Evolutionary conservation across 2,888 invertebrate genomes (phyloP).

Genomic region (Rotaria sp.): DNA sequence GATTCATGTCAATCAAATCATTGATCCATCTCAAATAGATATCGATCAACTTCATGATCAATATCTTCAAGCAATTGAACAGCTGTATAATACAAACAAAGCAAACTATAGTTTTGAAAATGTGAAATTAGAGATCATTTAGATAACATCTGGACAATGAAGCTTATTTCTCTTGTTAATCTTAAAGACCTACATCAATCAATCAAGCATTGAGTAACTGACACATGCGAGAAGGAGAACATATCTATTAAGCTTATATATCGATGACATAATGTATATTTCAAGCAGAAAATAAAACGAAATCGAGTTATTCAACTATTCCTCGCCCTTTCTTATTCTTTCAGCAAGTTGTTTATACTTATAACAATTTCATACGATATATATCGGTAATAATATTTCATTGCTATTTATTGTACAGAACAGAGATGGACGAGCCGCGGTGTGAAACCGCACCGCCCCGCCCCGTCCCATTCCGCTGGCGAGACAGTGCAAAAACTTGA

Average conservation of each 20-base stretch:
- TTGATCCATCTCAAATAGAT: neutral
- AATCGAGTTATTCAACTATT: neutral
- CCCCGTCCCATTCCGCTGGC: no score
- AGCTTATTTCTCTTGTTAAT: neutral
- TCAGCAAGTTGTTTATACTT: neutral
- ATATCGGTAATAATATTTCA: neutral
- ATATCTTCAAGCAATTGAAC: neutral
- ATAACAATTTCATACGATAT: neutral
- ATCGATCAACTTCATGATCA: neutral
- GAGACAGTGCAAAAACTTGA: no score
- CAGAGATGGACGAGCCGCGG: no score
- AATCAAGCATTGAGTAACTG: neutral
- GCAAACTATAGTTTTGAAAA: neutral
- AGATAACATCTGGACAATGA: neutral
- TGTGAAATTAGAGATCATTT: neutral
- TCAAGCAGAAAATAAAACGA: neutral
- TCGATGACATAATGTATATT: neutral
- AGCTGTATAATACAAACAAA: neutral
- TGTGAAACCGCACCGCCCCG: no score
- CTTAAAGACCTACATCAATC: neutral
- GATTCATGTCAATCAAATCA: constrained; percentile 10
- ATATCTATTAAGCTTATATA: neutral
- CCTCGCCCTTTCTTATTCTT: neutral
- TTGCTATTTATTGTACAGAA: neutral
- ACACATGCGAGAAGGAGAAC: neutral